phyloP scores from a whole-genome alignment of 1,140 invertebrate species.

The Ips nitidus region DNA sequence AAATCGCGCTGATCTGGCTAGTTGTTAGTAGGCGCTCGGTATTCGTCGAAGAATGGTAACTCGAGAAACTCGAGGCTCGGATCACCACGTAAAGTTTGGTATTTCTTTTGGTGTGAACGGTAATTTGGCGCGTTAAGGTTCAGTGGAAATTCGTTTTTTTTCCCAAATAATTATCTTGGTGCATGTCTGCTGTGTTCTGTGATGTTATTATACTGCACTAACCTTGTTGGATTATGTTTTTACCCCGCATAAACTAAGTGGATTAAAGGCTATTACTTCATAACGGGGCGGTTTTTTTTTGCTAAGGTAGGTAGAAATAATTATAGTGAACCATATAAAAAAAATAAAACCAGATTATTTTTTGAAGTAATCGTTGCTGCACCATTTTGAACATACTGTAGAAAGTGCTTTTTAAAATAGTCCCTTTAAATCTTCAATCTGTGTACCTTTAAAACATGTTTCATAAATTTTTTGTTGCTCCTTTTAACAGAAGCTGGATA shows the following conservation, averaged over 20 bases:
- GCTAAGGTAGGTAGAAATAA: background rate
- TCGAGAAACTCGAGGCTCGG: slow-evolving; percentile 16
- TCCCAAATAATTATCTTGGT: slow-evolving; percentile 9
- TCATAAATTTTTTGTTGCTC: no score
- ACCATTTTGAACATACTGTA: no score
- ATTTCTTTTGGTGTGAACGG: background rate
- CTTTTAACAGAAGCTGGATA: no score
- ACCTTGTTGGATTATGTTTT: slow-evolving; percentile 22
- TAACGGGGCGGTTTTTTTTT: background rate
- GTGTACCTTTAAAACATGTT: background rate
- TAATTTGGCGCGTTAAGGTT: slow-evolving; percentile 34
- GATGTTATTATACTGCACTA: slow-evolving; percentile 4
- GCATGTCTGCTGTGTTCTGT: slow-evolving; percentile 14
- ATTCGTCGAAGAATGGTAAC: slow-evolving; percentile 33
- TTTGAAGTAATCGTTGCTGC: no score
- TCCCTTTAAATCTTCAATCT: background rate
- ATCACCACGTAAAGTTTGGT: background rate
- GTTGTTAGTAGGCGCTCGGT: slow-evolving; percentile 35
- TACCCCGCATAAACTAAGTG: slow-evolving; percentile 4
- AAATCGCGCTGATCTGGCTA: slow-evolving; percentile 33
- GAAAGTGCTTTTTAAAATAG: background rate
- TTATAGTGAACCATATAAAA: no score
- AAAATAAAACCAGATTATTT: no score
- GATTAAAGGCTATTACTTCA: slow-evolving; percentile 6
- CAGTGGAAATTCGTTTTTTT: slow-evolving; percentile 21